phyloP scores from a whole-genome alignment of 2,797 vertebrate genomes.

The Thunnus albacares region DNA sequence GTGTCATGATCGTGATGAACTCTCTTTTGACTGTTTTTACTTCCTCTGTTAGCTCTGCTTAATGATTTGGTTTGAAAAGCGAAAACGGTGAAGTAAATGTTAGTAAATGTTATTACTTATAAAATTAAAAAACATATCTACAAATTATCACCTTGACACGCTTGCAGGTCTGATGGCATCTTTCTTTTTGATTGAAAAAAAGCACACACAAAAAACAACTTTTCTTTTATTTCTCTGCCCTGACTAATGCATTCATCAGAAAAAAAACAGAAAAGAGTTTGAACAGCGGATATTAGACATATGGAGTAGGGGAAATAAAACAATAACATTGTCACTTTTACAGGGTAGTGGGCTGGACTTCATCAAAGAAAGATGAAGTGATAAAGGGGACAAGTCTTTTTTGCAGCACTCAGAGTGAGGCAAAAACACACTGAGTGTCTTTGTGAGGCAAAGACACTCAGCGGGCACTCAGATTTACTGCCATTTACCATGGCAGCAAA shows the following conservation, averaged over 20 bases:
- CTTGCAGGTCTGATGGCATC: slow-evolving; percentile 23
- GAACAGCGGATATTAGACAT: slow-evolving; percentile 49
- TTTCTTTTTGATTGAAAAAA: slow-evolving; percentile 22
- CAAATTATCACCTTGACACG: background rate
- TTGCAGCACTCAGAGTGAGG: background rate
- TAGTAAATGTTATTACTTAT: no score
- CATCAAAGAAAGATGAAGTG: slow-evolving; percentile 52
- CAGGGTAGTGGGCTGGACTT: slow-evolving; percentile 32
- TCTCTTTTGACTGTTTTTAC: slow-evolving; percentile 19
- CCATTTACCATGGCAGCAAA: slow-evolving; percentile 39
- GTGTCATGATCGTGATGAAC: slow-evolving; percentile 23
- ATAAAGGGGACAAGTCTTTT: slow-evolving; percentile 48
- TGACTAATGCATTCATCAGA: slow-evolving; percentile 16
- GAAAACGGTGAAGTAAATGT: no score
- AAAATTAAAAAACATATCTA: background rate
- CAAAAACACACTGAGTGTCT: no score
- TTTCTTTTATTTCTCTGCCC: slow-evolving; percentile 24
- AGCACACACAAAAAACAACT: background rate
- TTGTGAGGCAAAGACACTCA: no score
- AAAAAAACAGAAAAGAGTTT: slow-evolving; percentile 1
- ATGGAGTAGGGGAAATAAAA: slow-evolving; percentile 52
- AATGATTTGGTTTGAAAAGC: slow-evolving; percentile 1
- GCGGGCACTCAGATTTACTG: no score
- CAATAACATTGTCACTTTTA: slow-evolving; percentile 58
- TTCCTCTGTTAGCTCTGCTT: slow-evolving; percentile 11